Evolutionary conservation across 2,888 invertebrate species (phyloP).

Genomic region (Megastigmus dorsalis): DNA sequence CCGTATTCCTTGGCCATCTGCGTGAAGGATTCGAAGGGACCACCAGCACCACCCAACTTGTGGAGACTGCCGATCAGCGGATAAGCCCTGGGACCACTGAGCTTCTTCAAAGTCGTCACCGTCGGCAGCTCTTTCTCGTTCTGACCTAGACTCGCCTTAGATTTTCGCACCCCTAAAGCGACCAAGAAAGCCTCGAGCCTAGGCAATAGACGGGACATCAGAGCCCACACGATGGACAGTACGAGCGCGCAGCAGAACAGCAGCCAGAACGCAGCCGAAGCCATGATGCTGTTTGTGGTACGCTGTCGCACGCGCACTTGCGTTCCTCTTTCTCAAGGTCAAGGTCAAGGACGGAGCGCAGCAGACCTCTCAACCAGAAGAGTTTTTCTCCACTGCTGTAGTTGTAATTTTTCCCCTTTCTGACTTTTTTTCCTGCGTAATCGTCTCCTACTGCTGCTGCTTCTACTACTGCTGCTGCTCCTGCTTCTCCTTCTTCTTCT

Average conservation of each 20-base stretch:
- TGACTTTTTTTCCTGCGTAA: too few species aligned
- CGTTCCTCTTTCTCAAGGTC: conserved; percentile 27
- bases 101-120: conserved; percentile 37
- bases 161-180: too few species aligned
- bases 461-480: background rate
- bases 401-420: too few species aligned
- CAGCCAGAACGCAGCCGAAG: conserved; percentile 46
- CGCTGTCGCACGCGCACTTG: background rate
- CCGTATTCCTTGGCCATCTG: conserved; percentile 82
- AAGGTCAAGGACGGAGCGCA: conserved; percentile 37
- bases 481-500: background rate
- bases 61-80: conserved; percentile 85
- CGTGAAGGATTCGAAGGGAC: conserved; percentile 84
- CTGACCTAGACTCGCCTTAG: background rate
- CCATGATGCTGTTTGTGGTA: conserved; percentile 18
- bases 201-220: conserved; percentile 1
- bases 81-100: conserved; percentile 68
- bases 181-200: background rate
- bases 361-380: too few species aligned
- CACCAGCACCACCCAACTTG: conserved; percentile 78
- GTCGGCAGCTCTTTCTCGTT: background rate
- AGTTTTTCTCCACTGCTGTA: too few species aligned
- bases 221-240: conserved; percentile 10
- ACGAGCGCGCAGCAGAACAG: conserved; percentile 35
- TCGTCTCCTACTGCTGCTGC: background rate